These are phyloP conservation scores for Sebastes nivosus DNA, from an alignment of 2,797 vertebrate species.

Conservation along the genomic window DNA sequence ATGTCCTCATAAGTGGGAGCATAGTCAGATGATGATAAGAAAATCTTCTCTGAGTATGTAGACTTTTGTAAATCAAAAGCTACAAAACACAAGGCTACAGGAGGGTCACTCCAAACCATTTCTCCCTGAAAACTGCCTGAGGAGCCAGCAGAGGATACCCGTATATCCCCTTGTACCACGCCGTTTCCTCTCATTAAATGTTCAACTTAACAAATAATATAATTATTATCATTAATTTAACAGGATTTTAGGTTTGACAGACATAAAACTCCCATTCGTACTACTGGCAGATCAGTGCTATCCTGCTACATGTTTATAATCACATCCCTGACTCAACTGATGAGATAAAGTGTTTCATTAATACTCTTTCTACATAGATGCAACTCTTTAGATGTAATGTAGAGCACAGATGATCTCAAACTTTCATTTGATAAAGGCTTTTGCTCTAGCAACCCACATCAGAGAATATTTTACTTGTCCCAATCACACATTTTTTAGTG, in stretches of 20 bases:
- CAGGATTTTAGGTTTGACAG: not conserved
- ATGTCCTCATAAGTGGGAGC: not conserved
- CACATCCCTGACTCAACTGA: constrained; percentile 18
- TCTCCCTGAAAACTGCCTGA: constrained; percentile 3
- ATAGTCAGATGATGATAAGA: not conserved
- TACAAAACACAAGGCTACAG: constrained; percentile 33
- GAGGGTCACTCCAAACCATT: constrained; percentile 2
- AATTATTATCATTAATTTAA: not conserved
- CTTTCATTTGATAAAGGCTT: not conserved
- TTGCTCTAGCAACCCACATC: not conserved
- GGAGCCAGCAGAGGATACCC: not conserved
- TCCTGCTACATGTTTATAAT: constrained; percentile 8
- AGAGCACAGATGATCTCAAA: not conserved
- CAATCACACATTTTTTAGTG: not conserved
- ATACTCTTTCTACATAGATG: not conserved
- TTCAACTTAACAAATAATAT: not conserved
- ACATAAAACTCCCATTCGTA: not conserved
- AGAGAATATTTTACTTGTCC: not conserved
- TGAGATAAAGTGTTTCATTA: not conserved
- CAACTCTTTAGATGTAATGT: not conserved
- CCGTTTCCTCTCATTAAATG: not conserved
- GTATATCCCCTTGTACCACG: not conserved
- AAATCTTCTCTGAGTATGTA: not conserved
- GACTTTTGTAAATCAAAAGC: constrained; percentile 14
- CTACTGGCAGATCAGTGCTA: not conserved